Percentiles rank a stretch among this genome's conserved stretches.
These are phyloP conservation scores for Benthosema pterotum DNA, from an alignment of 2,797 vertebrate species.

Conservation along the genomic window DNA sequence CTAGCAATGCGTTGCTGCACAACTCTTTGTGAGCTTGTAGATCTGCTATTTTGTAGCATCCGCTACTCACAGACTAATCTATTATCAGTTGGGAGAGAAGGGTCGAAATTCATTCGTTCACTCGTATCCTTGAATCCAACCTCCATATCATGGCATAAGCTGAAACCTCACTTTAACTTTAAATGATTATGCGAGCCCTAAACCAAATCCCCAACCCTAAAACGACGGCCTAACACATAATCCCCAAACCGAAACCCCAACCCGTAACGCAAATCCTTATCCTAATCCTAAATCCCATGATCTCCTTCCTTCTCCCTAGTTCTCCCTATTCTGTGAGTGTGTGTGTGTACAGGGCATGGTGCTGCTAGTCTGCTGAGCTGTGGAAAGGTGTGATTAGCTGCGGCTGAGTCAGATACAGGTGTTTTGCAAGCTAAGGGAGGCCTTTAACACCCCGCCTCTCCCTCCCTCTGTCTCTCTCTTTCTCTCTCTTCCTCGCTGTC, in stretches of 20 bases:
- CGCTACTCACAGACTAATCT: slow-evolving; percentile 4
- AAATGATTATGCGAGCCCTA: too few species aligned
- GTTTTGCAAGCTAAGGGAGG: slow-evolving; percentile 76
- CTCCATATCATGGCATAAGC: too few species aligned
- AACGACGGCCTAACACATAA: too few species aligned
- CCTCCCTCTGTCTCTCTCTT: too few species aligned
- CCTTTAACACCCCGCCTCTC: slow-evolving; percentile 45
- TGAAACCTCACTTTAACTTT: too few species aligned
- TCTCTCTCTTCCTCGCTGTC: slow-evolving; percentile 23
- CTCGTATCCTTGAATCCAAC: neutral
- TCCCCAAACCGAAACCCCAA: too few species aligned
- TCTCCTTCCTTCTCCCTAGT: slow-evolving; percentile 20
- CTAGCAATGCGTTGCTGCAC: too few species aligned
- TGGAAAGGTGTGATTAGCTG: slow-evolving; percentile 70
- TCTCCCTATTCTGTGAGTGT: neutral
- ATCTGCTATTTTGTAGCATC: neutral
- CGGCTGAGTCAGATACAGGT: slow-evolving; percentile 78
- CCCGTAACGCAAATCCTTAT: too few species aligned
- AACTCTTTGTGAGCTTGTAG: too few species aligned
- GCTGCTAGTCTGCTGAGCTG: slow-evolving; percentile 31
- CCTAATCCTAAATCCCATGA: too few species aligned
- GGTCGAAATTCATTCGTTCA: neutral
- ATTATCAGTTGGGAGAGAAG: neutral
- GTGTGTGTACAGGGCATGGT: slow-evolving; percentile 3
- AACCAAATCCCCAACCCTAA: neutral